phyloP scores from a whole-genome alignment of 1,140 invertebrate species.

The Saccostrea cuccullata region DNA sequence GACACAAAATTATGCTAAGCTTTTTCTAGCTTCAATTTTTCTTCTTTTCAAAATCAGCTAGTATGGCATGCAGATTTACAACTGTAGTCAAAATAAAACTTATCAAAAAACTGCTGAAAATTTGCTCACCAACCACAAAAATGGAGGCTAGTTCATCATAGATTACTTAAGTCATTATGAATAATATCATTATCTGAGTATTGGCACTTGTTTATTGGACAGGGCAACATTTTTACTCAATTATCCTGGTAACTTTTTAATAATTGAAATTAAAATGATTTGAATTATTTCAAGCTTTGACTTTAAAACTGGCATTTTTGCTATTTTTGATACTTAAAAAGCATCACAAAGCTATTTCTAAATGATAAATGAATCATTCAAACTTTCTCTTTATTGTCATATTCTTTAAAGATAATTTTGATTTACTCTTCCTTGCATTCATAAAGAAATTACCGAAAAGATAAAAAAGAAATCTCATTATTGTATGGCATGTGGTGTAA shows the following conservation, averaged over 20 bases:
- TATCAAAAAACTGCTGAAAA: too few relatives aligned
- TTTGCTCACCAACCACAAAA: too few relatives aligned
- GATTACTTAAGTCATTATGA: too few relatives aligned
- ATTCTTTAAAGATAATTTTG: neutral
- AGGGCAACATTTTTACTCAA: neutral
- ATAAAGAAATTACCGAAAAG: neutral
- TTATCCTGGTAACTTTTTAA: neutral
- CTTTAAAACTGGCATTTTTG: neutral
- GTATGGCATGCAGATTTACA: too few relatives aligned
- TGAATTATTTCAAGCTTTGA: neutral
- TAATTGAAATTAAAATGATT: neutral
- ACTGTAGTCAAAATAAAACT: too few relatives aligned
- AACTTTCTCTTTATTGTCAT: neutral
- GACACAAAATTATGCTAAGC: too few relatives aligned
- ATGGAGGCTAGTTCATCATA: too few relatives aligned
- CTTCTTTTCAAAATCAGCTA: too few relatives aligned
- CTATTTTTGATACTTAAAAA: neutral
- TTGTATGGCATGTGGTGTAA: neutral
- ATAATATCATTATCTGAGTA: too few relatives aligned
- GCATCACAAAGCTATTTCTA: neutral
- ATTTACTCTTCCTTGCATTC: neutral
- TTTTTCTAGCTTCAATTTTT: too few relatives aligned
- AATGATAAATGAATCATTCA: neutral
- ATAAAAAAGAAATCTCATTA: slow-evolving; percentile 29
- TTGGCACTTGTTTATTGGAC: too few relatives aligned